Percentiles rank a stretch among this genome's conserved stretches.
Evolutionary conservation across 35 echinoderm and acorn worm species (phyloP).

Genomic region (Antedon bifida): DNA sequence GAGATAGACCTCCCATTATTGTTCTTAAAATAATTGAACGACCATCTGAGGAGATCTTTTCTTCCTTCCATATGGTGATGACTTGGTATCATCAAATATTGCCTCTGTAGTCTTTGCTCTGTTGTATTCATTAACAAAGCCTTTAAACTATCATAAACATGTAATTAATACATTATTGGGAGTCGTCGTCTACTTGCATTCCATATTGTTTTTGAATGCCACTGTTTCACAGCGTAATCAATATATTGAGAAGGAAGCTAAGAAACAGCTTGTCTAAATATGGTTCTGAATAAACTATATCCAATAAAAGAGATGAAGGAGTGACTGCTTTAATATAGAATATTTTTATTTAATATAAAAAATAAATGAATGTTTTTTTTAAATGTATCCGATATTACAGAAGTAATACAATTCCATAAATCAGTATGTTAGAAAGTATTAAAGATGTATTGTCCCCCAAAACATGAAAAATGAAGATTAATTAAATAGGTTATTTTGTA

Average conservation of each 20-base stretch:
- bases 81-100: neutral
- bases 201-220: neutral
- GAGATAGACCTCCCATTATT: neutral
- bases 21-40: neutral
- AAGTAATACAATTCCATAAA: too few species aligned
- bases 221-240: neutral
- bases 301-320: too few species aligned
- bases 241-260: neutral
- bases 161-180: neutral
- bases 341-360: too few species aligned
- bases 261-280: neutral
- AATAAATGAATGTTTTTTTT: too few species aligned
- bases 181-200: neutral
- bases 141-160: neutral
- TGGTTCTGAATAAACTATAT: neutral
- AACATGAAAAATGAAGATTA: too few species aligned
- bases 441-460: too few species aligned
- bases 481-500: too few species aligned
- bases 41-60: neutral
- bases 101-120: neutral
- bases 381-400: too few species aligned
- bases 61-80: neutral
- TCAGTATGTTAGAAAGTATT: too few species aligned
- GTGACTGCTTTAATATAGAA: too few species aligned
- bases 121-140: neutral